These are phyloP conservation scores for Smutsia gigantea DNA, from an alignment of 2,797 vertebrate species.

Conservation along the genomic window DNA sequence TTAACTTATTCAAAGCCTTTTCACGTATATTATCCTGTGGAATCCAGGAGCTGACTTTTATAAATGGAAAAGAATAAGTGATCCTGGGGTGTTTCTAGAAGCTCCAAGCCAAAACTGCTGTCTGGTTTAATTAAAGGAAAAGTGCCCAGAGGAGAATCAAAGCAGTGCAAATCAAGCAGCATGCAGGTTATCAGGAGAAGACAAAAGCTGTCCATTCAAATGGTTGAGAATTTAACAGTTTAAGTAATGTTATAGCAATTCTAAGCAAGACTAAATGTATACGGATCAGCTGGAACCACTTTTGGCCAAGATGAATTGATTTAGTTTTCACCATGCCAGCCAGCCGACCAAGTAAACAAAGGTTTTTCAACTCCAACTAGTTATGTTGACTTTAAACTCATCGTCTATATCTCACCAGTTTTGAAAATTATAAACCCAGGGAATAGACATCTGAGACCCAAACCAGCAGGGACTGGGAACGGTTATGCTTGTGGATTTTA, in stretches of 20 bases:
- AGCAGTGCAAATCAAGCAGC: not conserved
- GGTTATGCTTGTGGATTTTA: not conserved
- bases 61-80: slow-evolving; percentile 12
- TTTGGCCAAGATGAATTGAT: slow-evolving; percentile 49
- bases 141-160: slow-evolving; percentile 3
- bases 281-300: slow-evolving; percentile 31
- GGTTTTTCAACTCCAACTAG: not conserved
- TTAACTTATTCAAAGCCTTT: slow-evolving; percentile 53
- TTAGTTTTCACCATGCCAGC: not conserved
- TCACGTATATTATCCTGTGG: slow-evolving; percentile 17
- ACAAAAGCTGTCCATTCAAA: not conserved
- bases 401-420: not conserved
- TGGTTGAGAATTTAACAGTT: not conserved
- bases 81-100: slow-evolving; percentile 6
- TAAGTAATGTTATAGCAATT: not conserved
- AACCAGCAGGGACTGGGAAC: not conserved
- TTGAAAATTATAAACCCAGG: slow-evolving; percentile 28
- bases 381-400: slow-evolving; percentile 10
- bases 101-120: not conserved
- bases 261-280: not conserved
- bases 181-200: not conserved
- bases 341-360: slow-evolving; percentile 57
- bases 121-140: slow-evolving; percentile 49
- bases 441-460: not conserved
- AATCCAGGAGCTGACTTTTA: slow-evolving; percentile 44